phyloP scores from a whole-genome alignment of 2,797 vertebrate genomes.

The Presbytis comata region DNA sequence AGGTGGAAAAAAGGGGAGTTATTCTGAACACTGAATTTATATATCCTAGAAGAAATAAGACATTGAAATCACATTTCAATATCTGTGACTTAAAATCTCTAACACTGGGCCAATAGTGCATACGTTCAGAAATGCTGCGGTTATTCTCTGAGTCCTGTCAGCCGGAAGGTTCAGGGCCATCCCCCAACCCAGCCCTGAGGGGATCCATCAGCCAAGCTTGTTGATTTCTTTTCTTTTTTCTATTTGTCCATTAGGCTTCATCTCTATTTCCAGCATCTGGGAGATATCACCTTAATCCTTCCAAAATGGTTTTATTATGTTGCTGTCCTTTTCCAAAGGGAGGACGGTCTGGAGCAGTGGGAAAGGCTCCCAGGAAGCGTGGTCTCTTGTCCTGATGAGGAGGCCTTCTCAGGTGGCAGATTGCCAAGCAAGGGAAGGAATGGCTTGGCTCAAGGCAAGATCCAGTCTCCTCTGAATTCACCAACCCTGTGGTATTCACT shows the following conservation, averaged over 20 bases:
- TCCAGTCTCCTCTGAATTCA: accelerated
- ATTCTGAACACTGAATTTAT: neutral
- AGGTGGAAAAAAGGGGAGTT: neutral
- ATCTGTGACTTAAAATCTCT: neutral
- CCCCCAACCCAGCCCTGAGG: accelerated
- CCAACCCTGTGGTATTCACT: accelerated
- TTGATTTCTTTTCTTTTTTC: accelerated
- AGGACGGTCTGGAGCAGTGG: neutral
- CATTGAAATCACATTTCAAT: neutral
- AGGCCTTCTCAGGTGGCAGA: neutral
- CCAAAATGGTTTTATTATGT: no score
- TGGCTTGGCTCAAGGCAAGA: accelerated
- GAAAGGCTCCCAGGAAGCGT: accelerated
- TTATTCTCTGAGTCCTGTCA: accelerated
- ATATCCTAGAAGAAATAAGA: neutral
- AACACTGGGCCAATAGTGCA: accelerated
- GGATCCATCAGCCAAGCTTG: accelerated
- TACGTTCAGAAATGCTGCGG: accelerated
- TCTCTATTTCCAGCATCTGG: neutral
- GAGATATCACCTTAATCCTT: neutral
- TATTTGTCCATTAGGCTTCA: accelerated
- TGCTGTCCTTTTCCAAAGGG: neutral
- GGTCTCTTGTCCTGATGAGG: accelerated
- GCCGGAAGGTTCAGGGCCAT: accelerated
- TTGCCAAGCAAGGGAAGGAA: no score